Percentiles rank a stretch among this genome's conserved stretches.
These are phyloP conservation scores for Drosophila orena DNA, from an alignment of 1,140 invertebrate genomes.

Conservation along the genomic window DNA sequence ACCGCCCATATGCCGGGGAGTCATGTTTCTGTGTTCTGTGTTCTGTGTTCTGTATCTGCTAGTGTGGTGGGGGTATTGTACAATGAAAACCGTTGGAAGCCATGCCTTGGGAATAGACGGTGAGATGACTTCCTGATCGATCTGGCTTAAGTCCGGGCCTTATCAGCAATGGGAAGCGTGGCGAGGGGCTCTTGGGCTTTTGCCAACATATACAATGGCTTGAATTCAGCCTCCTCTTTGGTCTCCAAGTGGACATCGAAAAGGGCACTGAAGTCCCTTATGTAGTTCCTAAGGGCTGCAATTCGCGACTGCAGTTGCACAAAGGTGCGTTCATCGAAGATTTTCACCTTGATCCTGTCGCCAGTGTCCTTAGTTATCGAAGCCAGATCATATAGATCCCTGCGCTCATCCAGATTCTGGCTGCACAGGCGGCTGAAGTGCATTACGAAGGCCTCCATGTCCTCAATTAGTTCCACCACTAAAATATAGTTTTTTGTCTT, in stretches of 20 bases:
- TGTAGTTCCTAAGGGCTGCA: constrained; percentile 6
- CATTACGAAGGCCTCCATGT: constrained; percentile 29
- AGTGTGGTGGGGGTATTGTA: constrained; percentile 15
- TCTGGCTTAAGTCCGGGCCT: constrained; percentile 18
- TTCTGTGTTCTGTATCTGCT: constrained; percentile 18
- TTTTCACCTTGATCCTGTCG: constrained; percentile 35
- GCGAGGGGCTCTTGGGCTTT: neutral
- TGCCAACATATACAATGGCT: neutral
- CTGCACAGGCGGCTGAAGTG: constrained; percentile 20
- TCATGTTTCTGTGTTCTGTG: constrained; percentile 20
- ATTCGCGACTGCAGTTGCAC: constrained; percentile 19
- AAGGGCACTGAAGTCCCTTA: constrained; percentile 32
- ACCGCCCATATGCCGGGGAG: constrained; percentile 30
- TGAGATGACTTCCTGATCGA: constrained; percentile 52
- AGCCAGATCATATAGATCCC: constrained; percentile 19
- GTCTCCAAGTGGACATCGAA: constrained; percentile 18
- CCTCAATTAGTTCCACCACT: constrained; percentile 28
- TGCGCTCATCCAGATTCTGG: constrained; percentile 23
- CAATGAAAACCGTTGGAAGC: constrained; percentile 31
- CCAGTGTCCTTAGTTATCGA: constrained; percentile 10
- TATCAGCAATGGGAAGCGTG: neutral
- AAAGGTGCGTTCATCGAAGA: constrained; percentile 47
- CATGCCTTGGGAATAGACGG: constrained; percentile 33
- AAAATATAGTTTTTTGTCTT: constrained; percentile 8
- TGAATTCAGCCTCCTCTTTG: neutral